These are phyloP conservation scores for Drosophila willistoni DNA, from an alignment of 1,140 invertebrate genomes.

Conservation along the genomic window DNA sequence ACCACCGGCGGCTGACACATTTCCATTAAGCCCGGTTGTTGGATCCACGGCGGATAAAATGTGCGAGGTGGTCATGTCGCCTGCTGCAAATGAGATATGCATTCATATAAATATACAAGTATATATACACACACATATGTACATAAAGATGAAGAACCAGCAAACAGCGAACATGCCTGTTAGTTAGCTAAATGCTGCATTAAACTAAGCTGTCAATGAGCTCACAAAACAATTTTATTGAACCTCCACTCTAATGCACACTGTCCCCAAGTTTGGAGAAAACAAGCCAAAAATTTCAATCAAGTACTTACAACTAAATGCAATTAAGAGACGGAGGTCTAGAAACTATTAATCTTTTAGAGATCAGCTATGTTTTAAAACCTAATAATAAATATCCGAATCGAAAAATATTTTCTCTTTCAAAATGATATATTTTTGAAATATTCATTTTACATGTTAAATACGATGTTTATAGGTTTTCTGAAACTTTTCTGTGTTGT, in stretches of 20 bases:
- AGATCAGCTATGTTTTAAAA: too few species aligned
- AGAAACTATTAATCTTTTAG: too few species aligned
- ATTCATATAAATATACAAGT: background rate
- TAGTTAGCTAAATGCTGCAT: slow-evolving; percentile 33
- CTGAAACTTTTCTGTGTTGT: too few species aligned
- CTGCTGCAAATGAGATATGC: slow-evolving; percentile 37
- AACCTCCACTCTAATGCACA: background rate
- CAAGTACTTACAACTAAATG: too few species aligned
- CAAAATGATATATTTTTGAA: too few species aligned
- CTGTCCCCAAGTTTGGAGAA: background rate
- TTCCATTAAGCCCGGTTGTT: slow-evolving; percentile 82
- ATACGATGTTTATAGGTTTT: too few species aligned
- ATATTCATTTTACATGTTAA: too few species aligned
- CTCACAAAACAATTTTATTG: slow-evolving; percentile 12
- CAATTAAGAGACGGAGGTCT: too few species aligned
- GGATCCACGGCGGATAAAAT: slow-evolving; percentile 88
- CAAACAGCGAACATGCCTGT: slow-evolving; percentile 3
- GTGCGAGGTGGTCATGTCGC: slow-evolving; percentile 85
- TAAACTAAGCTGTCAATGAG: slow-evolving; percentile 18
- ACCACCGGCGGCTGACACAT: slow-evolving; percentile 53
- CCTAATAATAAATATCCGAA: too few species aligned
- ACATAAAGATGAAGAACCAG: background rate
- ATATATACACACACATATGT: background rate
- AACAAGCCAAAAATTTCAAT: background rate
- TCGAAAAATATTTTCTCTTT: too few species aligned